These are phyloP conservation scores for Parelbella ahira DNA, from an alignment of 2,888 invertebrate species.

Conservation along the genomic window DNA sequence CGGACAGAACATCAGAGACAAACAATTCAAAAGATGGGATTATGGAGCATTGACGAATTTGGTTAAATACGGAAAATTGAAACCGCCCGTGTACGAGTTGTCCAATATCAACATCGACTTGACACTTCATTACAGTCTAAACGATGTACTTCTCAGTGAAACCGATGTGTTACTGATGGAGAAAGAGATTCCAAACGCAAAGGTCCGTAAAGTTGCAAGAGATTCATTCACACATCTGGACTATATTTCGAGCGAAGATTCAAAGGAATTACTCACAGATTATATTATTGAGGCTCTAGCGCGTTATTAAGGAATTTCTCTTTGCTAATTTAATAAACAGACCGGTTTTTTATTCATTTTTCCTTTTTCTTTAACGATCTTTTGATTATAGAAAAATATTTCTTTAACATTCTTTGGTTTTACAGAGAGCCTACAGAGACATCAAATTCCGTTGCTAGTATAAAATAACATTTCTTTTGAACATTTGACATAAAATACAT, in stretches of 20 bases:
- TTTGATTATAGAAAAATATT: too few species aligned
- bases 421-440: too few species aligned
- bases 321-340: too few species aligned
- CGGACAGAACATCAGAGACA: constrained; percentile 56
- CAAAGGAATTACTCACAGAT: constrained; percentile 30
- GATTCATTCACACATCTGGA: constrained; percentile 32
- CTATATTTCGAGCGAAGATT: constrained; percentile 30
- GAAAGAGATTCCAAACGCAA: constrained; percentile 29
- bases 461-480: too few species aligned
- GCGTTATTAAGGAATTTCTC: too few species aligned
- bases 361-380: neutral
- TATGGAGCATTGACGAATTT: constrained; percentile 40
- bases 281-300: constrained; percentile 27
- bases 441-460: too few species aligned
- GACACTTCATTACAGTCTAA: constrained; percentile 51
- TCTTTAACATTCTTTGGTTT: too few species aligned
- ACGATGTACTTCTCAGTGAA: constrained; percentile 32
- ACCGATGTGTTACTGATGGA: constrained; percentile 35
- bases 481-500: too few species aligned
- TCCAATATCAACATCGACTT: constrained; percentile 43
- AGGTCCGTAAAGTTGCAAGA: constrained; percentile 30
- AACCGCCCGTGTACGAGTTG: constrained; percentile 50
- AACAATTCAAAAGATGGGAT: constrained; percentile 48
- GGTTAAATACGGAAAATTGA: constrained; percentile 37
- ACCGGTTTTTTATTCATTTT: neutral